phyloP scores from a whole-genome alignment of 1,140 invertebrate species.

The Drosophila ohnishii region DNA sequence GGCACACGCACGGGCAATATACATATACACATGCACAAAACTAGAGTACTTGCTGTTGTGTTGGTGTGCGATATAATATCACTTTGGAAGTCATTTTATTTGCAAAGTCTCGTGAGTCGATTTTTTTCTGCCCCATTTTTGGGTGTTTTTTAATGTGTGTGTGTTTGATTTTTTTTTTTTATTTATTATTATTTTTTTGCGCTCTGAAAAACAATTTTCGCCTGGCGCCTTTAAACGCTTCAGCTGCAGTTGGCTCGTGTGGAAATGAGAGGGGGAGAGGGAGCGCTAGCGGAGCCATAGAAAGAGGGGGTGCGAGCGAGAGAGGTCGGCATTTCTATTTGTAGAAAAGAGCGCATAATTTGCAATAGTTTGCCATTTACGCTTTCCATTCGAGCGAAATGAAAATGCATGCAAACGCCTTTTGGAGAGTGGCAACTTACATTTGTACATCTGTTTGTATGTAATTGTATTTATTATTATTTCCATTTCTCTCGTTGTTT shows the following conservation, averaged over 20 bases:
- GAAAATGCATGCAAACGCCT: slow-evolving; percentile 39
- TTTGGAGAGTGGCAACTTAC: slow-evolving; percentile 23
- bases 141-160: slow-evolving; percentile 4
- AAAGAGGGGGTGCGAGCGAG: slow-evolving; percentile 4
- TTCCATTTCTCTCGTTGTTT: slow-evolving; percentile 23
- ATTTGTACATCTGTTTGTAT: background rate
- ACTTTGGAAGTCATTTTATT: slow-evolving; percentile 43
- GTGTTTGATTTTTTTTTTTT: background rate
- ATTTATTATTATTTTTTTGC: slow-evolving; percentile 17
- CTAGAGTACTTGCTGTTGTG: slow-evolving; percentile 37
- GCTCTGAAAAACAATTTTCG: slow-evolving; percentile 60
- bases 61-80: slow-evolving; percentile 41
- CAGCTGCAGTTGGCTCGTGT: slow-evolving; percentile 56
- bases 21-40: slow-evolving; percentile 22
- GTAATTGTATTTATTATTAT: slow-evolving; percentile 26
- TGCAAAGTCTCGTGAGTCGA: slow-evolving; percentile 38
- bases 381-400: slow-evolving; percentile 46
- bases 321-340: slow-evolving; percentile 39
- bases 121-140: slow-evolving; percentile 44
- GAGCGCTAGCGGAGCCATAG: slow-evolving; percentile 5
- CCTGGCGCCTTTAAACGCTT: slow-evolving; percentile 66
- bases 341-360: slow-evolving; percentile 55
- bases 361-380: slow-evolving; percentile 48
- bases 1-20: slow-evolving; percentile 12
- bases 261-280: background rate